Base-by-base conservation (phyloP, 2,888 invertebrate genomes). In the Meliscaeva auricollis region DNA sequence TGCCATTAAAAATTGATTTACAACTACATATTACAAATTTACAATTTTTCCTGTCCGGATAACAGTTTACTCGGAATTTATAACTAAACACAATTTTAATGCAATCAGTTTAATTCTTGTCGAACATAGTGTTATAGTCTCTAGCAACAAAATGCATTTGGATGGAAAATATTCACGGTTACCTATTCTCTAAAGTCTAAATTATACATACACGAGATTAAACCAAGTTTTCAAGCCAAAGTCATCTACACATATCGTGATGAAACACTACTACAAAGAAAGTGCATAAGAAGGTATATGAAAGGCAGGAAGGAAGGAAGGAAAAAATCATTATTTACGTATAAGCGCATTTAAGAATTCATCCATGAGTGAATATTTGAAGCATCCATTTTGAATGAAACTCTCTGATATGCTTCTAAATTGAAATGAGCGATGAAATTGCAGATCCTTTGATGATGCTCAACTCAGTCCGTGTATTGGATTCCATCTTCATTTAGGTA, bases 291-390 rank as follows among this genome's bases (percentile, higher is more conserved):
- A 13, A 7, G 20, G 7, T n/a, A 15, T 2, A 22, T 13, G n/a
- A 35, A 52, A 26, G 41, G 3, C 56, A 26, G 38, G 48, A 52
- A 22, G 48, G 17, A 70, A 41, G 60, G 54, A 60, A 50, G 44
- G 62, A 66, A 64, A 54, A 64, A 70, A 6, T 70, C 70, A 84
- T 79, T 79, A 83, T 70, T 75, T 64, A 79, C 74, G 70, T 64
- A 44, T 52, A 60, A 83, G 41, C 26, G 38, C 62, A 69, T 62
- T 69, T 35, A 41, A 62, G 41, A 52, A 68, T 54, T 44, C 68
- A 73, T 48, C 68, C 68, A 50, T 38, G 60, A 46, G 78, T 54
- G 73, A 48, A 69, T 52, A 50, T 50, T 66, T 32, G 13, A 54
- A 73, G 66, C 38, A 38, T 68, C 38, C 46, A 58, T 9, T 54